Base-by-base conservation (phyloP, 2,797 vertebrate genomes). In the Diglossa cyanea region DNA sequence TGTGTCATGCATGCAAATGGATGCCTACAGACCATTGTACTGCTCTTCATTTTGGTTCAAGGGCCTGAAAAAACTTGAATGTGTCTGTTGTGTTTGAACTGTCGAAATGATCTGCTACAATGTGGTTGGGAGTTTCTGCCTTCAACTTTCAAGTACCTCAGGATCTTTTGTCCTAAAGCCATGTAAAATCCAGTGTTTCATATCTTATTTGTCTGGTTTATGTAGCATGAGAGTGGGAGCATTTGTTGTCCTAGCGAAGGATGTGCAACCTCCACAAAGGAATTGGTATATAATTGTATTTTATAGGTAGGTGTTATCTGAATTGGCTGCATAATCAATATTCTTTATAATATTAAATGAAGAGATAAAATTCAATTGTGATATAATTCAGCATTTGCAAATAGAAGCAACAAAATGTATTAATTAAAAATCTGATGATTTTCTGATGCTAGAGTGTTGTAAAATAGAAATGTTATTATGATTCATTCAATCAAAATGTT, bases 401-500 rank as follows among this genome's bases (percentile, higher is more conserved):
- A 86, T 11, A 88, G 17, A 83, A 86, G 10, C 12, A 51, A 54
- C 77, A 94, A 71, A 94, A 83, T 33, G 2, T 37, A 87, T 90
- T 94, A 76, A 93, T 94, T 93, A 84, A 78, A 93, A 92, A 74
- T 33, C 4, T n/a, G 17, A 45, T 86, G 15, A 19, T 92, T 86
- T 73, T 65, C 13, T 86, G 23, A 70, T 75, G 45, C 11, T 54
- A 45, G 48, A 86, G 5, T 70, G 9, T 17, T 83, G 24, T 90
- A 82, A 94, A 83, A 86, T 35, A 79, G 17, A 76, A 88, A 79
- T 62, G 12, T 5, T 74, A 71, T 88, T 85, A 83, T 68, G 39
- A 71, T 82, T 94, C 68, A 76, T 91, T 94, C 93, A 74, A 84
- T 90, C 70, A 77, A 58, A 94, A 86, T n/a, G 20, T 82, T 92